A percentile compares a stretch with the other conserved stretches of the same genome.
These are phyloP conservation scores for Dascyllus trimaculatus DNA, from an alignment of 2,113 vertebrate species.

Conservation along the genomic window DNA sequence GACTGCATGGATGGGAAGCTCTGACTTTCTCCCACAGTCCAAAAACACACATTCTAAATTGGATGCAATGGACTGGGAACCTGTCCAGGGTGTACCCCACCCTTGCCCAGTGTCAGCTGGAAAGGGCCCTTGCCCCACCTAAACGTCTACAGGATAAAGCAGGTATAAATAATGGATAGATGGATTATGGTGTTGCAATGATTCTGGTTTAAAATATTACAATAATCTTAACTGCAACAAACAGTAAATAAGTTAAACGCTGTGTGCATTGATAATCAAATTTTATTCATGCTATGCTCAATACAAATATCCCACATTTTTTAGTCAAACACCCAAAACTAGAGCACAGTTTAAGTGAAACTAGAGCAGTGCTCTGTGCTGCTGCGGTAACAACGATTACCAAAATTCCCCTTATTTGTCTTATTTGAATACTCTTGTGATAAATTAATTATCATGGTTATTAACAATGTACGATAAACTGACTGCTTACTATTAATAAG, in stretches of 20 bases:
- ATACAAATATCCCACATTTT: slow-evolving; percentile 55
- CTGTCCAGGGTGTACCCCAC: too few relatives aligned
- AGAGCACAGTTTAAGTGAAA: slow-evolving; percentile 45
- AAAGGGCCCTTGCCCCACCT: too few relatives aligned
- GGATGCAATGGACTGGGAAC: too few relatives aligned
- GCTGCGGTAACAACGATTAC: slow-evolving; percentile 38
- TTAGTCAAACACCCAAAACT: slow-evolving; percentile 52
- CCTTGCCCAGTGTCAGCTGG: too few relatives aligned
- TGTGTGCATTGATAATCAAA: slow-evolving; percentile 55
- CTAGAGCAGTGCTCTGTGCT: slow-evolving; percentile 26
- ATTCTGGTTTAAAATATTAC: slow-evolving; percentile 1
- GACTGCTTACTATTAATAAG: slow-evolving; percentile 14
- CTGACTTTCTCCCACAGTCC: too few relatives aligned
- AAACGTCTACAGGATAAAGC: too few relatives aligned
- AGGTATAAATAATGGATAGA: too few relatives aligned
- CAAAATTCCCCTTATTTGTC: slow-evolving; percentile 21
- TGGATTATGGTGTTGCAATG: not conserved
- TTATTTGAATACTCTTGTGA: slow-evolving; percentile 29
- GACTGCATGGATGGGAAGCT: too few relatives aligned
- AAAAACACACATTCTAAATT: too few relatives aligned
- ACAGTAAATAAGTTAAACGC: slow-evolving; percentile 56
- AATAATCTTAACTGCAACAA: slow-evolving; percentile 47
- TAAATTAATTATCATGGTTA: slow-evolving; percentile 46
- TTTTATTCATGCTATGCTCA: slow-evolving; percentile 53
- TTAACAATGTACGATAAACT: slow-evolving; percentile 18